phyloP scores from a whole-genome alignment of 2,113 vertebrate genomes.

The Gasterosteus aculeatus region DNA sequence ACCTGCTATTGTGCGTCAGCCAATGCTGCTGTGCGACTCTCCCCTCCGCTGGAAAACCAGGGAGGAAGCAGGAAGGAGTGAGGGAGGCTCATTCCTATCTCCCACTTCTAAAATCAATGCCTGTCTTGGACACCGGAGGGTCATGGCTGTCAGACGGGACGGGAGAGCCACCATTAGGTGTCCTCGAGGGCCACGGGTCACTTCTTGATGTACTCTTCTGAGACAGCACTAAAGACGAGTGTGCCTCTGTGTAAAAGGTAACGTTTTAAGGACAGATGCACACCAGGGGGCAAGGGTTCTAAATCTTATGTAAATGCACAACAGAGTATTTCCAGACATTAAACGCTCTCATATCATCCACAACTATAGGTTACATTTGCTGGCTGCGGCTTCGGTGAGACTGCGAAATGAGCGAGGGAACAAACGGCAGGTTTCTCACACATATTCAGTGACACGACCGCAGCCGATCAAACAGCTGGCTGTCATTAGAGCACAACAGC shows the following conservation, averaged over 20 bases:
- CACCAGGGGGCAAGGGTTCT: background rate
- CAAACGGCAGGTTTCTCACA: slow-evolving; percentile 73
- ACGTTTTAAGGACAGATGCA: slow-evolving; percentile 32
- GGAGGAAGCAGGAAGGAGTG: slow-evolving; percentile 41
- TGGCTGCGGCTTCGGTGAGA: slow-evolving; percentile 34
- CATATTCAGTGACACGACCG: slow-evolving; percentile 73
- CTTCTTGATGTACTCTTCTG: slow-evolving; percentile 60
- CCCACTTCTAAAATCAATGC: slow-evolving; percentile 64
- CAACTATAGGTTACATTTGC: slow-evolving; percentile 46
- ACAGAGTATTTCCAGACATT: slow-evolving; percentile 40
- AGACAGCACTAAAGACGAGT: slow-evolving; percentile 69
- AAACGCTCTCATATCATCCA: slow-evolving; percentile 37
- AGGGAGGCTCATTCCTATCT: slow-evolving; percentile 46
- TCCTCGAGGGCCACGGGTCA: slow-evolving; percentile 63
- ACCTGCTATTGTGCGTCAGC: slow-evolving; percentile 59
- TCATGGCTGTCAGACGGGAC: slow-evolving; percentile 62
- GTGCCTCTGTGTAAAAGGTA: slow-evolving; percentile 58
- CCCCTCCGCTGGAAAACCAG: slow-evolving; percentile 50
- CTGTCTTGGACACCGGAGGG: slow-evolving; percentile 52
- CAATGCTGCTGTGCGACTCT: slow-evolving; percentile 47
- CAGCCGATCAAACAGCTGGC: slow-evolving; percentile 73
- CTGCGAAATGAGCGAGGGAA: slow-evolving; percentile 55
- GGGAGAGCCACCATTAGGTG: slow-evolving; percentile 67
- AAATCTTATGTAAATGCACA: slow-evolving; percentile 28
- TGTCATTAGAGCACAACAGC: slow-evolving; percentile 72